These are phyloP conservation scores for Drosophila acutilabella DNA, from an alignment of 2,888 invertebrate genomes.

Conservation along the genomic window DNA sequence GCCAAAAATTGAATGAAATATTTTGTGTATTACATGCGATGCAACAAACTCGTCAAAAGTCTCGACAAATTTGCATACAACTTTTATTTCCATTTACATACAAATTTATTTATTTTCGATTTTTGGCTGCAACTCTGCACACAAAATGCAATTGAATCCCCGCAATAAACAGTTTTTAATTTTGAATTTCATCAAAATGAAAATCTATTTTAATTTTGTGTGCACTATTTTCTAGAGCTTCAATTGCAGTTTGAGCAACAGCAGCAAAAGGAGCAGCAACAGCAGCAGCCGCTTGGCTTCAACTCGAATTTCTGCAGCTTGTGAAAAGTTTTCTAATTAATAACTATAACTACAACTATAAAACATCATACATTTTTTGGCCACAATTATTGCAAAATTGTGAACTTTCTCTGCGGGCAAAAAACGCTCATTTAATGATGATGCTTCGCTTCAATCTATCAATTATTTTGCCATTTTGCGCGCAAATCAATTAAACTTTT, in stretches of 20 bases:
- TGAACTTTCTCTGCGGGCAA: slow-evolving; percentile 49
- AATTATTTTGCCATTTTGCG: slow-evolving; percentile 74
- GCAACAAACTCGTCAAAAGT: slow-evolving; percentile 27
- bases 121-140: slow-evolving; percentile 9
- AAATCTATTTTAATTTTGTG: slow-evolving; percentile 43
- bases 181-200: slow-evolving; percentile 37
- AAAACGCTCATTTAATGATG: slow-evolving; percentile 55
- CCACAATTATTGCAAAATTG: slow-evolving; percentile 45
- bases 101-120: not conserved
- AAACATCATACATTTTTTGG: slow-evolving; percentile 24
- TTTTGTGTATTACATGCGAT: slow-evolving; percentile 40
- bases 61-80: slow-evolving; percentile 15
- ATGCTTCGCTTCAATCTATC: slow-evolving; percentile 57
- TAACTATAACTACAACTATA: slow-evolving; percentile 60
- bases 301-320: slow-evolving; percentile 6
- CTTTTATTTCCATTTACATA: not conserved
- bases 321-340: slow-evolving; percentile 73
- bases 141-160: slow-evolving; percentile 34
- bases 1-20: slow-evolving; percentile 52
- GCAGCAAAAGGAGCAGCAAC: no score
- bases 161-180: slow-evolving; percentile 32
- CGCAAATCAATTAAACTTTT: slow-evolving; percentile 76
- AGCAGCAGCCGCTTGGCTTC: not conserved
- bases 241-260: no score
- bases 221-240: slow-evolving; percentile 2